phyloP scores from a whole-genome alignment of 2,888 invertebrate genomes.

The Rhamnusium bicolor region DNA sequence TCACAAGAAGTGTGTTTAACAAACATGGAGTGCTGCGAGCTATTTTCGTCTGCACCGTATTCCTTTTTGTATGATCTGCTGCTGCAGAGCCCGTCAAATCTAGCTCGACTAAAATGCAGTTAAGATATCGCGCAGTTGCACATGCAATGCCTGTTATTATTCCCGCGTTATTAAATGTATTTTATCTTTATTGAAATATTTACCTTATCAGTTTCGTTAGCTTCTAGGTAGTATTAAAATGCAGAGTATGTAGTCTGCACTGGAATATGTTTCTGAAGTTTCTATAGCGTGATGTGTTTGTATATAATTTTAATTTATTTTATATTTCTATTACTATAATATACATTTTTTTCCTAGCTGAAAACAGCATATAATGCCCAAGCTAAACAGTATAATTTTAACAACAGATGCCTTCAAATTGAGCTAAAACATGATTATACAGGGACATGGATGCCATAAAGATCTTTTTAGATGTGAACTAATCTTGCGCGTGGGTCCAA shows the following conservation, averaged over 20 bases:
- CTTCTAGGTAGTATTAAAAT: constrained; percentile 18
- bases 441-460: too few relatives aligned
- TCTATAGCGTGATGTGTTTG: background rate
- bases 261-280: background rate
- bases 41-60: constrained; percentile 52
- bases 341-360: too few relatives aligned
- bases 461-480: too few relatives aligned
- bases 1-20: constrained; percentile 57
- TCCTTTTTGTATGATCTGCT: constrained; percentile 21
- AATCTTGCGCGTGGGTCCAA: too few relatives aligned
- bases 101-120: constrained; percentile 12
- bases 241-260: constrained; percentile 9
- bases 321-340: too few relatives aligned
- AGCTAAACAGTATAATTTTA: too few relatives aligned
- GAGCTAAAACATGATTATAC: too few relatives aligned
- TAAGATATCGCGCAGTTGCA: constrained; percentile 1
- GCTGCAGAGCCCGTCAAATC: constrained; percentile 4
- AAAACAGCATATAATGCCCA: too few relatives aligned
- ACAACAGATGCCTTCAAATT: too few relatives aligned
- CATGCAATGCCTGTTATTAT: constrained; percentile 1
- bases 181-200: constrained; percentile 28
- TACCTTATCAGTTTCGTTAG: constrained; percentile 10
- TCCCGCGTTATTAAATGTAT: constrained; percentile 14
- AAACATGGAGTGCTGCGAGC: constrained; percentile 53
- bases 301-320: background rate